These are phyloP conservation scores for Pseudolycoriella hygida DNA, from an alignment of 2,888 invertebrate genomes.

Conservation along the genomic window DNA sequence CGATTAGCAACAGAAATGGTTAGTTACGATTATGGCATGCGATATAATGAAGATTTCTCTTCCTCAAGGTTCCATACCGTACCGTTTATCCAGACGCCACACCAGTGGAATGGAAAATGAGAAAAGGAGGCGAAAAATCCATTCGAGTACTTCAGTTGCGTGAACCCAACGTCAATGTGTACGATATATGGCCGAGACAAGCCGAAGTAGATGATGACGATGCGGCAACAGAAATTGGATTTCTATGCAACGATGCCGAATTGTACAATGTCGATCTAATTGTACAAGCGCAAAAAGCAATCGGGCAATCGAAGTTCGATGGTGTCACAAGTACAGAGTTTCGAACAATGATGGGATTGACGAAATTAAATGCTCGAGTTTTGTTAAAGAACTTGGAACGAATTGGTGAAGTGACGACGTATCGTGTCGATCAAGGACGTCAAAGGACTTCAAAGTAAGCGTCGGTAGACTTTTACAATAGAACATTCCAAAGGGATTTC, in stretches of 20 bases:
- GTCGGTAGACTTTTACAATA: too few species aligned
- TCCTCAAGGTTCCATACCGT: conserved; percentile 30
- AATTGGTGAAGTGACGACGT: conserved; percentile 28
- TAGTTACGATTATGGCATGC: too few species aligned
- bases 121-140: conserved; percentile 29
- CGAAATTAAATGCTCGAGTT: conserved; percentile 30
- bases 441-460: conserved; percentile 22
- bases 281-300: conserved; percentile 32
- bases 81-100: conserved; percentile 38
- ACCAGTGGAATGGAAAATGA: conserved; percentile 31
- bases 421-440: conserved; percentile 35
- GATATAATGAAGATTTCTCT: too few species aligned
- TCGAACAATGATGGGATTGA: conserved; percentile 25
- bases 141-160: conserved; percentile 35
- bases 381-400: conserved; percentile 31
- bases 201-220: conserved; percentile 27
- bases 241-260: conserved; percentile 15
- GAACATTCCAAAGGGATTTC: background rate
- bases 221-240: conserved; percentile 10
- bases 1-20: too few species aligned
- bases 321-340: conserved; percentile 35
- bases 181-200: conserved; percentile 31
- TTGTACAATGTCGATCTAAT: conserved; percentile 26
- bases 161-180: conserved; percentile 35
- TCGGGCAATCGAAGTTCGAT: conserved; percentile 31